A percentile compares a stretch with the other conserved stretches of the same genome.
These are phyloP conservation scores for Anniella stebbinsi DNA, from an alignment of 2,797 vertebrate species.

Conservation along the genomic window DNA sequence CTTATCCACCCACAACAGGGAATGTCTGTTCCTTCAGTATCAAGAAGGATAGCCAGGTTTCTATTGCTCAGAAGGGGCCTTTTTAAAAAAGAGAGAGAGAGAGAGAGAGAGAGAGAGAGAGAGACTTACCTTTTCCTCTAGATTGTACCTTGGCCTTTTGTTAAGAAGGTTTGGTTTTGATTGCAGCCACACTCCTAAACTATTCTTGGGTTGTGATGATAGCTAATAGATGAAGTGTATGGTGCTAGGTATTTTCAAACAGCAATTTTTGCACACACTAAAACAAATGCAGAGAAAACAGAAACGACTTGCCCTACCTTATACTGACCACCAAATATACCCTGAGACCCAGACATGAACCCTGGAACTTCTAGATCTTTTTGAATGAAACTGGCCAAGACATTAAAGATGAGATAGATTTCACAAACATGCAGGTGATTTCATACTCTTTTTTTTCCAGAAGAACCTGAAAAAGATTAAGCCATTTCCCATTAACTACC, in stretches of 20 bases:
- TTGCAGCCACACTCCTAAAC: neutral
- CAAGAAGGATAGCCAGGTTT: neutral
- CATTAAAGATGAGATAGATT: conserved; percentile 56
- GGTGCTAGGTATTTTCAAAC: neutral
- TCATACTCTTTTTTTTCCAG: conserved; percentile 59
- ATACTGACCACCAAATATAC: neutral
- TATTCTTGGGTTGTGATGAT: neutral
- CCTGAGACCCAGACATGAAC: neutral
- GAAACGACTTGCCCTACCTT: neutral
- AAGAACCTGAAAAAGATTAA: conserved; percentile 70
- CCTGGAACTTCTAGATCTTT: neutral
- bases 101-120: too few relatives aligned
- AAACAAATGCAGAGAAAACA: neutral
- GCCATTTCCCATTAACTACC: conserved; percentile 70
- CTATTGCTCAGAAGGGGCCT: neutral
- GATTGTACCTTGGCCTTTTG: neutral
- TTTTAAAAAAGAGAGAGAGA: too few relatives aligned
- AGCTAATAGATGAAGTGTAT: neutral
- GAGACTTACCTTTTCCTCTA: neutral
- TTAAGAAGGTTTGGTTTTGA: neutral
- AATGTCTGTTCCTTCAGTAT: neutral
- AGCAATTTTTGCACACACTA: too few relatives aligned
- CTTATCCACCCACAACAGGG: too few relatives aligned
- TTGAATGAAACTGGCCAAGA: conserved; percentile 50
- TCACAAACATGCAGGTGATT: conserved; percentile 56